Percentiles rank a stretch among this genome's conserved stretches.
These are phyloP conservation scores for Ophthalmolycus amberensis DNA, from an alignment of 2,113 vertebrate genomes.

Conservation along the genomic window DNA sequence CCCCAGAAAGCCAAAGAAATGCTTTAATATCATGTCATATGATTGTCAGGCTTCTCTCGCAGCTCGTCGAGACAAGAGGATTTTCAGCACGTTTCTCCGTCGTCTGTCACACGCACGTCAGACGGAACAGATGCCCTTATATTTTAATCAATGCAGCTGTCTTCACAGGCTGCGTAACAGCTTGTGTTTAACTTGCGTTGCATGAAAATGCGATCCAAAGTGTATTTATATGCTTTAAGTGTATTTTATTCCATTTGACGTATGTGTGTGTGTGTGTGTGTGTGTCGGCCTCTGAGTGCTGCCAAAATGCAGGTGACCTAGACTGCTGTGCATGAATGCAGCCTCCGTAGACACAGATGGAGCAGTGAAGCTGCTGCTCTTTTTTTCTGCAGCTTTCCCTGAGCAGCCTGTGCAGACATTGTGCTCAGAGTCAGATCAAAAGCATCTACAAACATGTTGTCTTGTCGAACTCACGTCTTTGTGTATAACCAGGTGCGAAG, in stretches of 20 bases:
- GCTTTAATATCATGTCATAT: background rate
- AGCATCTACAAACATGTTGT: background rate
- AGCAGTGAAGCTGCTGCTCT: background rate
- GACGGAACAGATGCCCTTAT: background rate
- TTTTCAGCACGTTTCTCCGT: background rate
- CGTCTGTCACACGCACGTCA: background rate
- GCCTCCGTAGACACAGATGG: background rate
- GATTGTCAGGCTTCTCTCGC: background rate
- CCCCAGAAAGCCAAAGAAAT: background rate
- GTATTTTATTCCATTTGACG: background rate
- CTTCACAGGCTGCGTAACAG: background rate
- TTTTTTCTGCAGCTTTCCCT: background rate
- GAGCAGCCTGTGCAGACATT: background rate
- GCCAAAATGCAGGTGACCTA: background rate
- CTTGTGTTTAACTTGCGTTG: background rate
- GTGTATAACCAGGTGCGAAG: background rate
- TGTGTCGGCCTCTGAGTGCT: background rate
- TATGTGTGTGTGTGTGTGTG: background rate
- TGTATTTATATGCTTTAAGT: background rate
- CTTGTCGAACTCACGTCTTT: background rate
- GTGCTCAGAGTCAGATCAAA: background rate
- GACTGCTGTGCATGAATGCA: background rate
- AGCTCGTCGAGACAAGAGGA: background rate
- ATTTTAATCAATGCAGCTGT: background rate
- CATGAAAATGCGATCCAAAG: background rate